Base-by-base conservation (phyloP, 2,888 invertebrate species). In the Luperina nickerlii region DNA sequence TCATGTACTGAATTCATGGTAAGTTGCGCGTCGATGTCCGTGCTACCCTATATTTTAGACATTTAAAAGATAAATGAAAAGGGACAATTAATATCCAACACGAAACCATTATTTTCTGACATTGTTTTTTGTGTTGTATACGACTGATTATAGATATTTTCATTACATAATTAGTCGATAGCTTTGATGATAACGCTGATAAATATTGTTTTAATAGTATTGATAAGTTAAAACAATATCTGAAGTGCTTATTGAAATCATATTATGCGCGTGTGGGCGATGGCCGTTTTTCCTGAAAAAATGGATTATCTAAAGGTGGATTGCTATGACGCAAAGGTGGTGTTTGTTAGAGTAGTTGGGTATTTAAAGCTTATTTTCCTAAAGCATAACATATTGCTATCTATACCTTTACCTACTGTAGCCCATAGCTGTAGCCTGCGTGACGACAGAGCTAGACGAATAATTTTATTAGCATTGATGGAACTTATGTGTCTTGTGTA, bases 111-210 rank as follows among this genome's bases (percentile, higher is more conserved):
- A 24, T 66, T 68, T 78, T 63, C 62, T 57, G 48, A 20, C 48
- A 72, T 63, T 48, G 20, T 82, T 83, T 82, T 83, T 72, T 45
- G 24, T 42, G 51, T 62, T 71, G 24, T 60, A 27, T 66, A 77
- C 27, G 4, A 66, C 7, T 84, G 57, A 78, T 69, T 67, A 78
- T 65, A 65, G 42, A 84, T 84, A 82, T 32, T 67, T 66, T 77
- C 76, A 88, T 88, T 85, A 86, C 78, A 87, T 85, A 81, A 87
- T 73, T 73, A 62, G 38, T 32, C 3, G 76, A 87, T 73, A 74
- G 62, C 71, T 67, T 62, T 74, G 62, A 66, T 70, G 78, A 85
- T 85, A 80, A 76, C 38, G 27, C 45, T 65, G 75, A 83, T 84
- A 73, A 8, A 62, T 24, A 72, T 63, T 74, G 68, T 11, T 82